Conservation (phyloP, 2,113 vertebrate genomes). For the Rhinopomastus cyanomelas region DNA sequence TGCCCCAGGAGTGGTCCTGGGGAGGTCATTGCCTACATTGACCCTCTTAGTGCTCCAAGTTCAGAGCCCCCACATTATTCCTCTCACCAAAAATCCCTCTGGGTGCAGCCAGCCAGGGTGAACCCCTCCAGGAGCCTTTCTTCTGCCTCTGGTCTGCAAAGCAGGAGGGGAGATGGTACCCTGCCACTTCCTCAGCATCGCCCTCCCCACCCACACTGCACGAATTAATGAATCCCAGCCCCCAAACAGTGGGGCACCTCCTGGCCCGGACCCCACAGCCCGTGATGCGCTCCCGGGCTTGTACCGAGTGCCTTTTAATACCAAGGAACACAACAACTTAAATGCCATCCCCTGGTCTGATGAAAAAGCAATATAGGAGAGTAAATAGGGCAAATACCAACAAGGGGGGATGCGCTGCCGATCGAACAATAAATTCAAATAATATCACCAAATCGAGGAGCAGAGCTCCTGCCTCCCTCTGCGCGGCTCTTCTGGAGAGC, state of each 20-base stretch:
- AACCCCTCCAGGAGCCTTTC: not conserved
- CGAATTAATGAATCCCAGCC: constrained; percentile 69
- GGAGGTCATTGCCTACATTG: rapidly evolving
- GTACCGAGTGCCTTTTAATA: constrained; percentile 91
- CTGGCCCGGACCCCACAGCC: constrained; percentile 83
- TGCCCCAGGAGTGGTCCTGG: not conserved
- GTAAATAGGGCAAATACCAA: constrained; percentile 98
- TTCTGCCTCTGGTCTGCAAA: not conserved
- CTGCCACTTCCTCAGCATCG: not conserved
- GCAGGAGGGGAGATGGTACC: not conserved
- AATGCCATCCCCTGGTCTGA: constrained; percentile 92
- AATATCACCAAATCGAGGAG: constrained; percentile 60
- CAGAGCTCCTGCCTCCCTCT: not conserved
- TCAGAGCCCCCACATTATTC: not conserved
- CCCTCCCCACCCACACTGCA: not conserved
- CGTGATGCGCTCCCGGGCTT: constrained; percentile 83
- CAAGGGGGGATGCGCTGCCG: constrained; percentile 84
- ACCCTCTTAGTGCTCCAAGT: rapidly evolving
- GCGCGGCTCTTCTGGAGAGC: constrained; percentile 34
- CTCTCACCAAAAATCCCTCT: not conserved
- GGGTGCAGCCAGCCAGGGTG: not conserved
- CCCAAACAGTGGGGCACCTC: constrained; percentile 80
- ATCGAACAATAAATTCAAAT: constrained; percentile 87
- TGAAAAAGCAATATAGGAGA: constrained; percentile 95
- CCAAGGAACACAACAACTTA: constrained; percentile 91